Percentiles rank a stretch among this genome's conserved stretches.
phyloP scores from a whole-genome alignment of 2,113 vertebrate species.

The Peromyscus leucopus region DNA sequence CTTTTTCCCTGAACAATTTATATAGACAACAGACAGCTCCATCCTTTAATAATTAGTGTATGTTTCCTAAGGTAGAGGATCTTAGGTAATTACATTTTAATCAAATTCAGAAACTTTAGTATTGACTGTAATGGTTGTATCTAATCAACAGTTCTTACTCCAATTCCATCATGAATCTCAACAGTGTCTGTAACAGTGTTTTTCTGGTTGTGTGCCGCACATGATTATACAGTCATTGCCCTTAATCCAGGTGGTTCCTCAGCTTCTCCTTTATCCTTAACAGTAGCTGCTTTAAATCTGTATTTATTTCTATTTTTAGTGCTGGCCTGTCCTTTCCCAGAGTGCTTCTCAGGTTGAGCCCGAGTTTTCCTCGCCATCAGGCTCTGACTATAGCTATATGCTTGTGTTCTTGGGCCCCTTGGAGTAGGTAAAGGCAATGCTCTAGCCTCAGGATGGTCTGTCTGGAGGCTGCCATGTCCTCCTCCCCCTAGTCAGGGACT shows the following conservation, averaged over 20 bases:
- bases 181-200: background rate
- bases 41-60: background rate
- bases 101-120: conserved; percentile 20
- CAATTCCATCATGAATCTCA: background rate
- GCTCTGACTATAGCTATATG: background rate
- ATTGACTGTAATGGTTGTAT: background rate
- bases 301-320: conserved; percentile 3
- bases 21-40: background rate
- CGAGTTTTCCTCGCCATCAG: background rate
- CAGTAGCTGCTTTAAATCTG: background rate
- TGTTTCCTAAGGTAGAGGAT: conserved; percentile 2
- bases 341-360: background rate
- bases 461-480: background rate
- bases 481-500: background rate
- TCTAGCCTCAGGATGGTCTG: background rate
- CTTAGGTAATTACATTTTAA: background rate
- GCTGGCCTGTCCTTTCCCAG: background rate
- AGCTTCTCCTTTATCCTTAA: background rate
- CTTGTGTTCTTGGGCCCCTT: background rate
- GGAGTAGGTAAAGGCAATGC: background rate
- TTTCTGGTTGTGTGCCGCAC: background rate
- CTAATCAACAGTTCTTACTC: background rate
- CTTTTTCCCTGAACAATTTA: background rate
- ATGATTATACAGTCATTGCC: background rate
- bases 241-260: background rate